These are phyloP conservation scores for Lasius platythorax DNA, from an alignment of 2,888 invertebrate genomes.

Conservation along the genomic window DNA sequence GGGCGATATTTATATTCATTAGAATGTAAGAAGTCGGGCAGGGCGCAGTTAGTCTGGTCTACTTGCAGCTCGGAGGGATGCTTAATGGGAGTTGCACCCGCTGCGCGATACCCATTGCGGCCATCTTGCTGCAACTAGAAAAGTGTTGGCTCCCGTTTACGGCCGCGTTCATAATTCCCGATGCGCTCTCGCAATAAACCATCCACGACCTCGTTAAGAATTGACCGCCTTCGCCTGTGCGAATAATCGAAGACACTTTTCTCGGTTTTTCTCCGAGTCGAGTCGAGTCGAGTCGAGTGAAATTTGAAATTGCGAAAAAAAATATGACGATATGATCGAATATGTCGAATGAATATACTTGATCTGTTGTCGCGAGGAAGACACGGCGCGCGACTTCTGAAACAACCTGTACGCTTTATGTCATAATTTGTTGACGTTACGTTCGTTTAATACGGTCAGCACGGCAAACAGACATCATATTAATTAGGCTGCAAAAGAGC, in stretches of 20 bases:
- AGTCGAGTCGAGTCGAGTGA: background rate
- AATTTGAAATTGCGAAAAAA: background rate
- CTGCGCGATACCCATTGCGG: slow-evolving; percentile 62
- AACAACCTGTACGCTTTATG: background rate
- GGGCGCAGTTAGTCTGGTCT: slow-evolving; percentile 66
- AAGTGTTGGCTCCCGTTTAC: slow-evolving; percentile 62
- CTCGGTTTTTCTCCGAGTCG: background rate
- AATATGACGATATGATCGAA: background rate
- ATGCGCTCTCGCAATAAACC: slow-evolving; percentile 39
- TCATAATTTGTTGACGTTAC: slow-evolving; percentile 14
- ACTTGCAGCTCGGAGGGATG: slow-evolving; percentile 69
- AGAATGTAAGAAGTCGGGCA: slow-evolving; percentile 72
- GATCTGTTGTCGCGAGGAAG: background rate
- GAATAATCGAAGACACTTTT: background rate
- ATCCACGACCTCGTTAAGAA: slow-evolving; percentile 21
- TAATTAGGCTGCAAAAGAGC: slow-evolving; percentile 43
- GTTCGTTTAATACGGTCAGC: slow-evolving; percentile 6
- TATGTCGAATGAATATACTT: background rate
- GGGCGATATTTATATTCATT: slow-evolving; percentile 79
- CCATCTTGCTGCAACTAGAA: slow-evolving; percentile 59
- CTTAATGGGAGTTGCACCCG: slow-evolving; percentile 72
- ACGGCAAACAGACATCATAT: slow-evolving; percentile 25
- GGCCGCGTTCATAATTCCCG: slow-evolving; percentile 40
- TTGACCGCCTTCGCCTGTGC: background rate
- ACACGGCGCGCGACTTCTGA: too few relatives aligned